Evolutionary conservation across 2,888 invertebrate species (phyloP).

Genomic region (Trachelus stipa): DNA sequence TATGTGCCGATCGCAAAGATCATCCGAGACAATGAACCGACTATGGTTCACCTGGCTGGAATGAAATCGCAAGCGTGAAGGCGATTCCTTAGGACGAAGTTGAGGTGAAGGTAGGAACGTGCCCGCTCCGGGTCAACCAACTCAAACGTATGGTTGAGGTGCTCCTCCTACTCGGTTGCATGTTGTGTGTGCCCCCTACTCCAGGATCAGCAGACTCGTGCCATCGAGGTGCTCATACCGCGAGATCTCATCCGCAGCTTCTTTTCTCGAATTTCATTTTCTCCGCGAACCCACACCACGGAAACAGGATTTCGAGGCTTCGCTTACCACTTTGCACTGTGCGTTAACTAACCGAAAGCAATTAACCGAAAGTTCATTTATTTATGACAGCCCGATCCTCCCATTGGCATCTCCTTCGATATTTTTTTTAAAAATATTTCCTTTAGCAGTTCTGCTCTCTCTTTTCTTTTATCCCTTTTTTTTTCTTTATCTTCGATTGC

Average conservation of each 20-base stretch:
- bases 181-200: slow-evolving; percentile 45
- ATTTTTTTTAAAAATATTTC: not conserved
- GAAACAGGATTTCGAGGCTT: not conserved
- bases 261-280: slow-evolving; percentile 4
- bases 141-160: slow-evolving; percentile 52
- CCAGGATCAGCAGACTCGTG: slow-evolving; percentile 44
- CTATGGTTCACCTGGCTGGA: slow-evolving; percentile 12
- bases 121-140: slow-evolving; percentile 63
- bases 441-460: too few relatives aligned
- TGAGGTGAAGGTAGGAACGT: slow-evolving; percentile 55
- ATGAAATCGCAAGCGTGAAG: slow-evolving; percentile 61
- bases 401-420: not conserved
- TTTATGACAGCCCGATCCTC: not conserved
- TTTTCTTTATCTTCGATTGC: not conserved
- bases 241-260: slow-evolving; percentile 1
- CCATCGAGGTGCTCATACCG: slow-evolving; percentile 46
- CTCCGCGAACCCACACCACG: not conserved
- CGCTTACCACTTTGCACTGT: not conserved
- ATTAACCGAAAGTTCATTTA: not conserved
- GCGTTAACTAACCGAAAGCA: not conserved
- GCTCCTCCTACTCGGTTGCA: slow-evolving; percentile 39
- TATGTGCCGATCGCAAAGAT: not conserved
- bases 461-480: not conserved
- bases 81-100: slow-evolving; percentile 56
- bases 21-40: not conserved